A percentile compares a stretch with the other conserved stretches of the same genome.
These are phyloP conservation scores for Lepus europaeus DNA, from an alignment of 2,113 vertebrate species.

Conservation along the genomic window DNA sequence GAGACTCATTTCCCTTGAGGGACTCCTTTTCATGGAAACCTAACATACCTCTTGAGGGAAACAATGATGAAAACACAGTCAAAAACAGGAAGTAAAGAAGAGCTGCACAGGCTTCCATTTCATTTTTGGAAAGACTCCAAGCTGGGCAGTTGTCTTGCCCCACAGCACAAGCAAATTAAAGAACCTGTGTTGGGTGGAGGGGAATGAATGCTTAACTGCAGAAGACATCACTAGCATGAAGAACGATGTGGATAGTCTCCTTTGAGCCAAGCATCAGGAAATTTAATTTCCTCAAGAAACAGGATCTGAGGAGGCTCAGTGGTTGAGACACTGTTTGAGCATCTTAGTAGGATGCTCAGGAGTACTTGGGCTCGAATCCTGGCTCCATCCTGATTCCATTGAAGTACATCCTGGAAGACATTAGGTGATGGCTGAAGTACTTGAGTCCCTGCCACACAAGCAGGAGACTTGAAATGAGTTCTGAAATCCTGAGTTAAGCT, in stretches of 20 bases:
- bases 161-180: neutral
- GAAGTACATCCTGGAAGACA: too few species aligned
- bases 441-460: too few species aligned
- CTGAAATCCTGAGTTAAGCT: too few species aligned
- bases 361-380: too few species aligned
- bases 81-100: neutral
- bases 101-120: neutral
- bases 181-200: neutral
- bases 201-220: neutral
- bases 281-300: slow-evolving; percentile 8
- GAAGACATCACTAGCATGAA: neutral
- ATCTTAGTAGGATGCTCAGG: too few species aligned
- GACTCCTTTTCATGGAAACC: slow-evolving; percentile 32
- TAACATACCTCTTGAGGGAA: neutral
- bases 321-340: too few species aligned
- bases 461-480: too few species aligned
- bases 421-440: too few species aligned
- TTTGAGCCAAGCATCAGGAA: neutral
- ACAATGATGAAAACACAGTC: neutral
- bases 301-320: too few species aligned
- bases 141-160: too few species aligned
- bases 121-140: neutral
- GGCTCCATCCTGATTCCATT: too few species aligned
- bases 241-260: neutral
- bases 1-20: neutral